Conservation (phyloP, 2,797 vertebrate species). For the Micromesistius poutassou region DNA sequence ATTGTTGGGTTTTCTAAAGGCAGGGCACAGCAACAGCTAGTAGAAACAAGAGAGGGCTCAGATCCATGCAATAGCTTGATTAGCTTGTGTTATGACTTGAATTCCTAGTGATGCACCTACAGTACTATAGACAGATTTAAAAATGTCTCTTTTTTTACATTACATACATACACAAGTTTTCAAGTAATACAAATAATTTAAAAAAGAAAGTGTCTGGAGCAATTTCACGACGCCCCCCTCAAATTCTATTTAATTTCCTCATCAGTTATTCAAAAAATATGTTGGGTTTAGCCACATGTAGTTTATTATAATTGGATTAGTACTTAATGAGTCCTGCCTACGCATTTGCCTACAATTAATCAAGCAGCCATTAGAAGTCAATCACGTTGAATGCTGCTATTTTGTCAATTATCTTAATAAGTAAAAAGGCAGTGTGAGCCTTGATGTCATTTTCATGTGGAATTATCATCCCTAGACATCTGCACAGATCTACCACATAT, state of each 20-base stretch:
- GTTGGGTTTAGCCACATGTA: constrained; percentile 38
- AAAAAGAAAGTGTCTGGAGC: neutral
- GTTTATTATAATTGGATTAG: constrained; percentile 44
- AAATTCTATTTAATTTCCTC: constrained; percentile 11
- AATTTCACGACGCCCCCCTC: neutral
- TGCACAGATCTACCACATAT: neutral
- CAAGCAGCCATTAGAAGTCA: constrained; percentile 47
- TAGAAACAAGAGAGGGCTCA: neutral
- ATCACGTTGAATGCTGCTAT: constrained; percentile 47
- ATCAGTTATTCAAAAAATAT: constrained; percentile 33
- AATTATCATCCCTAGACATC: constrained; percentile 21
- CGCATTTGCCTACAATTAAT: constrained; percentile 49
- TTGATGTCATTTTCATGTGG: constrained; percentile 32
- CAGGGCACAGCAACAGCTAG: too few relatives aligned
- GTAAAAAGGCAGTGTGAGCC: constrained; percentile 50
- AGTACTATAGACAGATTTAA: neutral
- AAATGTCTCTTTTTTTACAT: neutral
- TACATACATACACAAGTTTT: neutral
- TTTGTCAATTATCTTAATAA: constrained; percentile 55
- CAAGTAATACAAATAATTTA: neutral
- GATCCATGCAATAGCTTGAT: neutral
- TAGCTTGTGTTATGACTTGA: neutral
- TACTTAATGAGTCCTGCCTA: constrained; percentile 47
- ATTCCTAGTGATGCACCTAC: neutral
- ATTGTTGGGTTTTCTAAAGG: neutral